Conservation (phyloP, 2,888 invertebrate species). For the Philopedon plagiatum region DNA sequence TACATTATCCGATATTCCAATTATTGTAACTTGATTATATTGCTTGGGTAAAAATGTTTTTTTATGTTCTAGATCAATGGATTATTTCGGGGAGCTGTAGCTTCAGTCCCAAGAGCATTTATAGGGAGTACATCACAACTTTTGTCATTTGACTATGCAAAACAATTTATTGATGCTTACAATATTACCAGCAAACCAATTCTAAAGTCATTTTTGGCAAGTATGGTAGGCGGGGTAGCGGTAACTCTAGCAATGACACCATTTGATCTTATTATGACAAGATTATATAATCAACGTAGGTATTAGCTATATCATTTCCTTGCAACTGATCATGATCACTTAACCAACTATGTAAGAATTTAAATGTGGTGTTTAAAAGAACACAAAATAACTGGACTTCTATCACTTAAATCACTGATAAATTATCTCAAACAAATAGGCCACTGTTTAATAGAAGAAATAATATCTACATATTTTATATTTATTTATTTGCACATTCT, state of each 20-base stretch:
- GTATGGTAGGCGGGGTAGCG: slow-evolving; percentile 83
- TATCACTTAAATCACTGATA: too few species aligned
- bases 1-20: too few species aligned
- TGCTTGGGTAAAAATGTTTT: not conserved
- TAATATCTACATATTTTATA: too few species aligned
- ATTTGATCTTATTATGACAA: slow-evolving; percentile 88
- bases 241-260: slow-evolving; percentile 87
- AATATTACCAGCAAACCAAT: slow-evolving; percentile 67
- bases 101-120: slow-evolving; percentile 80
- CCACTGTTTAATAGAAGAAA: too few species aligned
- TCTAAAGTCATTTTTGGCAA: slow-evolving; percentile 76
- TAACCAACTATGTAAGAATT: too few species aligned
- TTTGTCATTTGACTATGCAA: slow-evolving; percentile 81
- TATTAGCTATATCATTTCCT: too few species aligned
- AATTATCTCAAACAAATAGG: too few species aligned
- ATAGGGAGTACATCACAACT: slow-evolving; percentile 87
- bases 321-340: too few species aligned
- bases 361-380: too few species aligned
- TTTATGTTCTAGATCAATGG: slow-evolving; percentile 69
- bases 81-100: slow-evolving; percentile 83
- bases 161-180: slow-evolving; percentile 66
- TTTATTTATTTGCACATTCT: too few species aligned
- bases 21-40: too few species aligned
- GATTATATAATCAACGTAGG: slow-evolving; percentile 90
- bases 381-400: too few species aligned